A percentile compares a stretch with the other conserved stretches of the same genome.
phyloP scores from a whole-genome alignment of 1,140 invertebrate species.

The Tenebrio molitor region DNA sequence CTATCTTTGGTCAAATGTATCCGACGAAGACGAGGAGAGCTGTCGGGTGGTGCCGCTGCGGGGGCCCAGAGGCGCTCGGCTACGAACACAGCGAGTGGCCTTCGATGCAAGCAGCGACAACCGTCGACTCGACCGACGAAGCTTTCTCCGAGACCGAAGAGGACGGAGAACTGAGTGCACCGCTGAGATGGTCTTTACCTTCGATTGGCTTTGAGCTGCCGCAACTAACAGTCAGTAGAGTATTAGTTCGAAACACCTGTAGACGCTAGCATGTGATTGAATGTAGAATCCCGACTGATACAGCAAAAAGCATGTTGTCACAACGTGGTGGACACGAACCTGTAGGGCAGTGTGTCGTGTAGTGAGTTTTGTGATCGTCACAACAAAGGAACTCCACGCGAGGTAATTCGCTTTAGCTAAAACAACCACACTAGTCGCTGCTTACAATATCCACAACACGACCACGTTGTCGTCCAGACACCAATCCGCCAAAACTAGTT shows the following conservation, averaged over 20 bases:
- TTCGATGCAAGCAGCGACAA: conserved; percentile 59
- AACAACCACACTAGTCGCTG: conserved; percentile 36
- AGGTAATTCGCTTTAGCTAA: conserved; percentile 23
- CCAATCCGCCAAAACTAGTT: conserved; percentile 23
- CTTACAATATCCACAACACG: conserved; percentile 5
- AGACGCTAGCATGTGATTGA: conserved; percentile 66
- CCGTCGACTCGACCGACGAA: conserved; percentile 33
- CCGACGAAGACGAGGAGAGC: conserved; percentile 25
- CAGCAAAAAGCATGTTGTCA: conserved; percentile 53
- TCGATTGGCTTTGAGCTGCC: conserved; percentile 61
- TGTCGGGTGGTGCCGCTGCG: conserved; percentile 44
- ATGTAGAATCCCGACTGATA: conserved; percentile 54
- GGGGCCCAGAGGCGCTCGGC: conserved; percentile 54
- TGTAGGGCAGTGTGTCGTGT: conserved; percentile 60
- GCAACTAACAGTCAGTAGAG: conserved; percentile 66
- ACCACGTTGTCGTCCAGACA: conserved; percentile 7
- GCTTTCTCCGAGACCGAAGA: conserved; percentile 28
- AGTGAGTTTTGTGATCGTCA: conserved; percentile 53
- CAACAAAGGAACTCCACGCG: conserved; percentile 35
- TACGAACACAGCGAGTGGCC: conserved; percentile 54
- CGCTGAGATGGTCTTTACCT: conserved; percentile 55
- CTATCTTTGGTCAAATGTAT: not conserved
- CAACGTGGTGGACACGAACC: conserved; percentile 57
- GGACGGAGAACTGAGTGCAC: conserved; percentile 50
- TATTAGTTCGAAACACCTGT: conserved; percentile 67